phyloP scores from a whole-genome alignment of 2,888 invertebrate genomes.

The Rotaria sp. region DNA sequence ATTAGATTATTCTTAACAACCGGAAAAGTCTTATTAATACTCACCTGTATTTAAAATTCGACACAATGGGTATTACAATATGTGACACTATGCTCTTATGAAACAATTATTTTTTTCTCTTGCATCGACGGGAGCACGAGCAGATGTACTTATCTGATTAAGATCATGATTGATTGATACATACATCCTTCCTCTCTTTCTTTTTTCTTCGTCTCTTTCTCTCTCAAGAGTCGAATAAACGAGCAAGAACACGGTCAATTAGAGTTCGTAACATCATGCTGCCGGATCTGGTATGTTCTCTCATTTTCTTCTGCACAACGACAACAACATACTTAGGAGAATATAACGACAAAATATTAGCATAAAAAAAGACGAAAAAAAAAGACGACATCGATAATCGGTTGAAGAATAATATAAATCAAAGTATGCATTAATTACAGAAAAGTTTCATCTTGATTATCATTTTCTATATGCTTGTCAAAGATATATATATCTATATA shows the following conservation, averaged over 20 bases:
- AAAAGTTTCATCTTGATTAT: not conserved
- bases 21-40: not conserved
- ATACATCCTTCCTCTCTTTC: not conserved
- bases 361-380: no score
- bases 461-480: not conserved
- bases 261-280: not conserved
- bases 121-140: not conserved
- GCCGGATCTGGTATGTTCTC: not conserved
- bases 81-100: not conserved
- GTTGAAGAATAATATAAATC: not conserved
- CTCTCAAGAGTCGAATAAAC: not conserved
- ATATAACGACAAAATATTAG: no score
- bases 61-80: not conserved
- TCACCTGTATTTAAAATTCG: not conserved
- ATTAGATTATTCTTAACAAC: no score
- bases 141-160: conserved; percentile 18
- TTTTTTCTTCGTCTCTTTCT: not conserved
- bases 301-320: no score
- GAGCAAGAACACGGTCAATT: not conserved
- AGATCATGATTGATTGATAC: conserved; percentile 4
- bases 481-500: no score
- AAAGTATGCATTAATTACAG: no score
- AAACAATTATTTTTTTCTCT: not conserved
- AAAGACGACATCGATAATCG: not conserved
- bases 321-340: no score